Base-by-base conservation (phyloP, 2,113 vertebrate genomes). In the Heteronetta atricapilla region DNA sequence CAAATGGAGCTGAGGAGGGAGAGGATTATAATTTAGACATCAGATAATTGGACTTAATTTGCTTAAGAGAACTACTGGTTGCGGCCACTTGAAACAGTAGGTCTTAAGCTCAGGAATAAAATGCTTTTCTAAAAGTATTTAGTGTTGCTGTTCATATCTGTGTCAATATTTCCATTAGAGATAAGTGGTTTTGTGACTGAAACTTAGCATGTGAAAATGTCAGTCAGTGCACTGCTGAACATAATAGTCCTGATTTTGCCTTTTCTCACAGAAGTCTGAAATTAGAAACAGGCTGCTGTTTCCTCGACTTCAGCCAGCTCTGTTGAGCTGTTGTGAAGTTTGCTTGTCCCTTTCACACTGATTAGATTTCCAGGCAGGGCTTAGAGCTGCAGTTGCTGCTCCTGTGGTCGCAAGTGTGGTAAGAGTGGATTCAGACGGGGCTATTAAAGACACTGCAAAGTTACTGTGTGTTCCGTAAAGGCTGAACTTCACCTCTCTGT, bases 31-130 rank as follows among this genome's bases (percentile, higher is more conserved):
- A 94, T 93, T 96, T 93, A 96, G 90, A 80, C 88, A 82, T 93
- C 86, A 87, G 88, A 90, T 93, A 96, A 95, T 92, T 94, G 63
- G 83, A 87, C 55, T 88, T 95, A 87, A 93, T 97, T 96, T 95
- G 63, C 89, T 87, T 96, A 93, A 89, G 66, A 92, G 95, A 90
- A 67, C 34, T 87, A 79, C 86, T 85, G 63, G 93, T 89, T 88
- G 63, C 91, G 86, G 90, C 92, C 14, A 34, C 90, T 94, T 93
- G 92, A 90, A 96, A 90, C 80, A 82, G 77, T 75, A 88, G 68
- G 80, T 92, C 88, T 68, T 92, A 62, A 87, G 10, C 59, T 93
- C 53, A 89, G 77, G 64, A 94, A 95, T 59, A 76, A 86, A 95
- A 94, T 52, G 53, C 58, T 79, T 92, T 93, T 95, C 77, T 93